phyloP scores from a whole-genome alignment of 2,797 vertebrate species.

The Microchirus variegatus region DNA sequence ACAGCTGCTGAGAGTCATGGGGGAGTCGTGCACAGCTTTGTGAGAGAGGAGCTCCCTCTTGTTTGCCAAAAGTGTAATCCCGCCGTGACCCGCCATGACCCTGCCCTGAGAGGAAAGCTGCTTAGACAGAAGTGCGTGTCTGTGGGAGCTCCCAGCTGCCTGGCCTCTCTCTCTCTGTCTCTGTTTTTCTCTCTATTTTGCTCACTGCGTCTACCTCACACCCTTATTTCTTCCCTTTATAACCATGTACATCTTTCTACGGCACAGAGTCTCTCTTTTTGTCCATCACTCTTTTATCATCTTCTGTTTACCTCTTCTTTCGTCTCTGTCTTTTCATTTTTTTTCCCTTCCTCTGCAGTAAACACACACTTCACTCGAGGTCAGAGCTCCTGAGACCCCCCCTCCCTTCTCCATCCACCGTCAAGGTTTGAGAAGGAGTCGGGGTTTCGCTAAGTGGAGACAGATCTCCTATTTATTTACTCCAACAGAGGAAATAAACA shows the following conservation, averaged over 20 bases:
- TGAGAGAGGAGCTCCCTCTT: slow-evolving; percentile 81
- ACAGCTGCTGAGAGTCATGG: slow-evolving; percentile 81
- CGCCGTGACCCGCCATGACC: slow-evolving; percentile 79
- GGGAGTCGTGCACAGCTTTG: slow-evolving; percentile 80
- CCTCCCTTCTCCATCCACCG: slow-evolving; percentile 30
- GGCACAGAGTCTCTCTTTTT: background rate
- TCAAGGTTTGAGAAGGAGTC: slow-evolving; percentile 49
- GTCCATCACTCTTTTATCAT: slow-evolving; percentile 8
- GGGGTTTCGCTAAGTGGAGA: slow-evolving; percentile 72
- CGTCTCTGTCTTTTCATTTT: slow-evolving; percentile 4
- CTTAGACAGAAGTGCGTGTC: slow-evolving; percentile 83
- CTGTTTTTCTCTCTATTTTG: slow-evolving; percentile 36
- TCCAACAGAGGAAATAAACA: slow-evolving; percentile 73
- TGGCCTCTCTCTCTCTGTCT: slow-evolving; percentile 31
- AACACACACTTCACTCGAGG: slow-evolving; percentile 27
- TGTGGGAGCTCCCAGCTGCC: slow-evolving; percentile 77
- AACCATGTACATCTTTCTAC: slow-evolving; percentile 15
- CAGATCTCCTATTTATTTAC: slow-evolving; percentile 63
- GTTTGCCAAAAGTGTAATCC: slow-evolving; percentile 89
- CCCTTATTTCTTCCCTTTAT: background rate
- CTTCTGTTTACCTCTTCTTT: slow-evolving; percentile 14
- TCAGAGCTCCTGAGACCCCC: slow-evolving; percentile 33
- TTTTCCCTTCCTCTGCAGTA: slow-evolving; percentile 16
- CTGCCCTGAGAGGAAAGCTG: slow-evolving; percentile 84
- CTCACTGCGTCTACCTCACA: slow-evolving; percentile 35